Conservation (phyloP, 2,797 vertebrate genomes). For the Anas capensis region DNA sequence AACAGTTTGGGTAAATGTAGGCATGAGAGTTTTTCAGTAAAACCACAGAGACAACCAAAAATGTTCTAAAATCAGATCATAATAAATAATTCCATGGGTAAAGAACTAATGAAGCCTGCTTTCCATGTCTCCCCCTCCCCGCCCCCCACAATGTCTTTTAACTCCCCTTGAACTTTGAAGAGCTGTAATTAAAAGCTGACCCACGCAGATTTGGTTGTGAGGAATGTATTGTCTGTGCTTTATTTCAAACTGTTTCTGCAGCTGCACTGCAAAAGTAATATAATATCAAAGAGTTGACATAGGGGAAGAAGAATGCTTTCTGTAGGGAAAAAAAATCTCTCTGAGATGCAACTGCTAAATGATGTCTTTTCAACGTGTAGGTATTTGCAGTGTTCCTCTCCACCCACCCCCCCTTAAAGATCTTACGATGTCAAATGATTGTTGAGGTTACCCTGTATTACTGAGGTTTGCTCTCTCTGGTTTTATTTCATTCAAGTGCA, state of each 20-base stretch:
- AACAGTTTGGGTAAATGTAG: neutral
- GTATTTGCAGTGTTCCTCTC: neutral
- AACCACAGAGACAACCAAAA: neutral
- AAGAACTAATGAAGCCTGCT: neutral
- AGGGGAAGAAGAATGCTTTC: neutral
- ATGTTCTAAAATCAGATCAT: neutral
- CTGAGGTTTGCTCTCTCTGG: neutral
- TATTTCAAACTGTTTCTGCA: neutral
- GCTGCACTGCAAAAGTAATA: neutral
- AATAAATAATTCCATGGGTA: neutral
- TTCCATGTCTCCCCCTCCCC: neutral
- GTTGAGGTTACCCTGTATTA: neutral
- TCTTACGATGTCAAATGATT: neutral
- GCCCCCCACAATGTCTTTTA: neutral
- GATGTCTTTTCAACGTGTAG: neutral
- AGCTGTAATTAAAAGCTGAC: neutral
- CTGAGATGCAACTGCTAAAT: neutral
- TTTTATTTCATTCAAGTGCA: neutral
- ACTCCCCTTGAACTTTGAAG: neutral
- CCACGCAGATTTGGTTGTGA: neutral
- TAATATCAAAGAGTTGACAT: neutral
- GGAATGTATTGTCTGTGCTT: neutral
- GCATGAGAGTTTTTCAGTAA: neutral
- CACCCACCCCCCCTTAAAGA: neutral
- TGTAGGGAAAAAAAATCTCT: neutral